Evolutionary conservation across 2,797 vertebrate genomes (phyloP).

Genomic region (Myotis vivesi): DNA sequence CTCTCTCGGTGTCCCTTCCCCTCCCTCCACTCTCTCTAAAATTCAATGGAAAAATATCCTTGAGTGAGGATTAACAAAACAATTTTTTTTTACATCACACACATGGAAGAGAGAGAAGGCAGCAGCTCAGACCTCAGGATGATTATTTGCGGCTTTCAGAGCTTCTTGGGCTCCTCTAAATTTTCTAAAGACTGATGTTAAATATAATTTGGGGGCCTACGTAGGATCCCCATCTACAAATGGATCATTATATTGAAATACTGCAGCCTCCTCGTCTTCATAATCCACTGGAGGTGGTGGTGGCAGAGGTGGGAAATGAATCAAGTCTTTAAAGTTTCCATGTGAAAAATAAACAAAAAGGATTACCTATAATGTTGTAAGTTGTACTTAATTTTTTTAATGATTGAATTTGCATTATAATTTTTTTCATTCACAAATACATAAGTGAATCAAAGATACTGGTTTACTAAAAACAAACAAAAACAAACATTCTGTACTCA

Average conservation of each 20-base stretch:
- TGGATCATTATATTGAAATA: slow-evolving; percentile 96
- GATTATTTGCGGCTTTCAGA: neutral
- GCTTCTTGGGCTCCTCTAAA: neutral
- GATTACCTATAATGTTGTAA: slow-evolving; percentile 85
- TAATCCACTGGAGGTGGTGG: slow-evolving; percentile 97
- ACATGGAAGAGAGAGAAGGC: neutral
- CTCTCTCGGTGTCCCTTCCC: too few species aligned
- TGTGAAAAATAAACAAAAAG: slow-evolving; percentile 85
- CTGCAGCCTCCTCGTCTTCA: slow-evolving; percentile 95
- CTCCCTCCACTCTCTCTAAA: too few species aligned
- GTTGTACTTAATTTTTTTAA: slow-evolving; percentile 88
- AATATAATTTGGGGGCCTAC: slow-evolving; percentile 95
- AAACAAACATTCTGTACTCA: neutral
- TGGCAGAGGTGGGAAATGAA: slow-evolving; percentile 90
- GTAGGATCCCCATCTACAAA: slow-evolving; percentile 96
- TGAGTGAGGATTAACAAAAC: too few species aligned
- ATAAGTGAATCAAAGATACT: slow-evolving; percentile 86
- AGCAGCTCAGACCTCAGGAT: neutral
- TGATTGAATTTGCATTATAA: slow-evolving; percentile 86
- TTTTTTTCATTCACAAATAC: slow-evolving; percentile 87
- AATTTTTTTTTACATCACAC: too few species aligned
- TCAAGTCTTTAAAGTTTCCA: slow-evolving; percentile 85
- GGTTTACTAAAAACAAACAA: slow-evolving; percentile 22
- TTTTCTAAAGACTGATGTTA: neutral
- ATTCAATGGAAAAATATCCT: too few species aligned